Percentiles rank a stretch among this genome's conserved stretches.
Conservation (phyloP, 30 jellyfish, hydroid and myxozoan genomes). For the Nemopilema nomurai region DNA sequence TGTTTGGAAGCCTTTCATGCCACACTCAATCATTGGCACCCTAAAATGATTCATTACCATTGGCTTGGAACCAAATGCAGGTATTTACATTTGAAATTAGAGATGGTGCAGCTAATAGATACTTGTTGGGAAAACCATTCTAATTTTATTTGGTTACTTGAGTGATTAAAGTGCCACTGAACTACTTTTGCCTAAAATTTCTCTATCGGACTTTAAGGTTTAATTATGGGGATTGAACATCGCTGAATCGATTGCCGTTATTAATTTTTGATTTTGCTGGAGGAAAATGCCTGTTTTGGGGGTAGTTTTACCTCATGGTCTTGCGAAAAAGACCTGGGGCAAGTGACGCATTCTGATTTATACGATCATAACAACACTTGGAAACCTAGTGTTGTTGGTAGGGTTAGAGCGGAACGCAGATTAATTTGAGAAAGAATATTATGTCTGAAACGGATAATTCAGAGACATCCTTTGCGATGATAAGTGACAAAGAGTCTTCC, state of each 20-base stretch:
- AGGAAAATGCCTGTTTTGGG: not conserved
- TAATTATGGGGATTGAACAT: not conserved
- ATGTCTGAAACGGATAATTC: not conserved
- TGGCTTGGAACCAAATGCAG: too few species aligned
- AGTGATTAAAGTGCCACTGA: not conserved
- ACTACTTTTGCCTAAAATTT: not conserved
- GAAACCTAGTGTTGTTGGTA: not conserved
- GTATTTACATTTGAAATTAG: too few species aligned
- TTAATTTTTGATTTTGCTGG: not conserved
- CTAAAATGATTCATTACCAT: too few species aligned
- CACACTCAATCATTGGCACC: too few species aligned
- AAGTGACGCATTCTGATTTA: not conserved
- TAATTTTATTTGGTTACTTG: not conserved
- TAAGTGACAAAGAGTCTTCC: slow-evolving; percentile 4
- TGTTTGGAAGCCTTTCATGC: too few species aligned
- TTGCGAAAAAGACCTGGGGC: not conserved
- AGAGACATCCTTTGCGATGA: not conserved
- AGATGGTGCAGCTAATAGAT: too few species aligned
- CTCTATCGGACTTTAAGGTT: not conserved
- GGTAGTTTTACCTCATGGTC: slow-evolving; percentile 13
- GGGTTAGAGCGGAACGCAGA: not conserved
- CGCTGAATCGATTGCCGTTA: not conserved
- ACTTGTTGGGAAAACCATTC: not conserved
- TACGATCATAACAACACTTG: not conserved
- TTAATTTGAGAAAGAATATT: not conserved